Percentiles rank a stretch among this genome's conserved stretches.
Conservation (phyloP, 2,113 vertebrate genomes). For the Ascaphus truei region DNA sequence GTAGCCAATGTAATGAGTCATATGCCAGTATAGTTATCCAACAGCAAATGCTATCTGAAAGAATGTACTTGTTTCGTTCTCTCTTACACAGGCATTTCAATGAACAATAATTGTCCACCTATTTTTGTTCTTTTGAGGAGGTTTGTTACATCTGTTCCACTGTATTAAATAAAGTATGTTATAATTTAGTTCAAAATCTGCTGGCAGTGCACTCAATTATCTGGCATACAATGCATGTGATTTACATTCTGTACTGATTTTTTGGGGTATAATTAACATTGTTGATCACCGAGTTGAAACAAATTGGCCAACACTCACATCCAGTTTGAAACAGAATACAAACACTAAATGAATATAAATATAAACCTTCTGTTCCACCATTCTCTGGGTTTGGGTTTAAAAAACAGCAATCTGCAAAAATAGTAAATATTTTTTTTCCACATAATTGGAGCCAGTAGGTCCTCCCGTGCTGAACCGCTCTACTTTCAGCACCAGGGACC, state of each 20-base stretch:
- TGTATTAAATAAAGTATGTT: constrained; percentile 31
- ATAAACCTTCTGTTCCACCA: constrained; percentile 1
- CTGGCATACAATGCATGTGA: constrained; percentile 20
- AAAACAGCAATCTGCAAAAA: too few species aligned
- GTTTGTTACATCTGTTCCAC: constrained; percentile 18
- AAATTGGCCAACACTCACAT: constrained; percentile 34
- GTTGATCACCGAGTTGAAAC: constrained; percentile 27
- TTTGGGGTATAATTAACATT: constrained; percentile 33
- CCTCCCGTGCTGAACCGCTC: too few species aligned
- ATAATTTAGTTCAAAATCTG: constrained; percentile 29
- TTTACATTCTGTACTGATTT: constrained; percentile 30
- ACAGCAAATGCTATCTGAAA: too few species aligned
- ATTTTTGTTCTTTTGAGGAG: constrained; percentile 11
- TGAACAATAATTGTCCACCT: constrained; percentile 4
- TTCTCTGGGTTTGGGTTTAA: neutral
- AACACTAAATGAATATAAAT: constrained; percentile 19
- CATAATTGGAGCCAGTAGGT: too few species aligned
- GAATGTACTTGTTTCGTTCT: neutral
- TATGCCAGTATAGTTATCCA: too few species aligned
- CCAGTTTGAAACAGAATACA: constrained; percentile 17
- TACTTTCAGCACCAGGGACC: too few species aligned
- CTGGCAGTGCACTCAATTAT: constrained; percentile 26
- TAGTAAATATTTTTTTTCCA: too few species aligned
- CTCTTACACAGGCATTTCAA: neutral
- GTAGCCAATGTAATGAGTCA: too few species aligned